Conservation (phyloP, 1,140 invertebrate species). For the Chrysoperla carnea region DNA sequence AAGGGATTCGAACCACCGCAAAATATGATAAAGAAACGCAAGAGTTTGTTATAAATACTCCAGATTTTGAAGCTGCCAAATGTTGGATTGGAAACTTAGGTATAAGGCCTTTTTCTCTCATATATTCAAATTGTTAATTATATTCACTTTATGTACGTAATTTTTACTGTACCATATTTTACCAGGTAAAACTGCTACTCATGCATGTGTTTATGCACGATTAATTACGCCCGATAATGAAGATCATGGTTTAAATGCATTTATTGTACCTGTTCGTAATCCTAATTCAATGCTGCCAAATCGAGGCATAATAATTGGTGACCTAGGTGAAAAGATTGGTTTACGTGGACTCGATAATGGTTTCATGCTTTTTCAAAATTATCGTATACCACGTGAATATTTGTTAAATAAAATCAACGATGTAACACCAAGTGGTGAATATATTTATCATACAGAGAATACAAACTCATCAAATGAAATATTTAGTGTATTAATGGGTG, state of each 20-base stretch:
- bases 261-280: slow-evolving; percentile 63
- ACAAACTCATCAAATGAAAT: slow-evolving; percentile 3
- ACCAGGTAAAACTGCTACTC: slow-evolving; percentile 67
- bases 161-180: slow-evolving; percentile 5
- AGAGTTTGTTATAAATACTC: slow-evolving; percentile 63
- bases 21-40: slow-evolving; percentile 52
- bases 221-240: slow-evolving; percentile 54
- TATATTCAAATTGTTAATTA: not conserved
- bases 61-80: slow-evolving; percentile 78
- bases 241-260: slow-evolving; percentile 63
- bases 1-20: slow-evolving; percentile 64
- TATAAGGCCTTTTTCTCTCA: too few species aligned
- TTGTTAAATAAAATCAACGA: slow-evolving; percentile 45
- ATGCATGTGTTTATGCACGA: slow-evolving; percentile 73
- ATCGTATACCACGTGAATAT: slow-evolving; percentile 36
- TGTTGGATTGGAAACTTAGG: slow-evolving; percentile 59
- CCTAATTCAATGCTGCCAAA: slow-evolving; percentile 45
- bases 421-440: slow-evolving; percentile 39
- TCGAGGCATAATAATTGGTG: slow-evolving; percentile 59
- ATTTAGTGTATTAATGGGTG: slow-evolving; percentile 12
- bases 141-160: slow-evolving; percentile 12
- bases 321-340: slow-evolving; percentile 69
- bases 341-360: slow-evolving; percentile 74
- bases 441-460: slow-evolving; percentile 14
- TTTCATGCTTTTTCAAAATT: slow-evolving; percentile 39